Base-by-base conservation (phyloP, 2,113 vertebrate genomes). In the Centropus unirufus region DNA sequence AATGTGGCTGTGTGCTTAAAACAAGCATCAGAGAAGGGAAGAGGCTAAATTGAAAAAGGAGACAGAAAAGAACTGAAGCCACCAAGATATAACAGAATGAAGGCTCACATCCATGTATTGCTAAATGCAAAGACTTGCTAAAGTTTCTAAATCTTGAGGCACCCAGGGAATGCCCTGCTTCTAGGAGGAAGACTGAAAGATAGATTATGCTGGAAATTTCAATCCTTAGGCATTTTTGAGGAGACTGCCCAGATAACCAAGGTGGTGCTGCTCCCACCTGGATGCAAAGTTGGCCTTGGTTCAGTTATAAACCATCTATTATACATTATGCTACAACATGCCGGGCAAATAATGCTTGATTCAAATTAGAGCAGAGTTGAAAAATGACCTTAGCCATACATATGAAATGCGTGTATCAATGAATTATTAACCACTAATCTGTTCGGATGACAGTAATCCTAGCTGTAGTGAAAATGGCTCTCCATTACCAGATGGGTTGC, bases 291-390 rank as follows among this genome's bases (percentile, higher is more conserved):
- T 88, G 36, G 46, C 44, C 22, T 83, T 76, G 39, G 15, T 77
- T 92, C 64, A 39, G 30, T 67, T 59, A 74, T 64, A 94, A 97
- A 86, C 27, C 9, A 66, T 19, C 54, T 57, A 23, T 23, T 49
- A 49, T 49, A 68, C 0, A 6, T 69, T 69, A 80, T 36, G 68
- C 40, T 92, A 51, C 68, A 77, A 32, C n/a, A 51, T 63, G 55
- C 18, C 69, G 72, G 39, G 66, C 20, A 91, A 92, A 91, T 78
- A 82, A 91, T 82, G 9, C 36, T 58, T 75, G 39, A 66, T 69
- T 88, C 75, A 92, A 79, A 73, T 68, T 46, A 88, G 88, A 94
- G 29, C 86, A 80, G 46, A 83, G 32, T 61, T 89, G 80, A 75
- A 93, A 94, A 91, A 75, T 68, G 0, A 57, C 68, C 34, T 74